Conservation (phyloP, 2,888 invertebrate species). For the Prionchulus punctatus region DNA sequence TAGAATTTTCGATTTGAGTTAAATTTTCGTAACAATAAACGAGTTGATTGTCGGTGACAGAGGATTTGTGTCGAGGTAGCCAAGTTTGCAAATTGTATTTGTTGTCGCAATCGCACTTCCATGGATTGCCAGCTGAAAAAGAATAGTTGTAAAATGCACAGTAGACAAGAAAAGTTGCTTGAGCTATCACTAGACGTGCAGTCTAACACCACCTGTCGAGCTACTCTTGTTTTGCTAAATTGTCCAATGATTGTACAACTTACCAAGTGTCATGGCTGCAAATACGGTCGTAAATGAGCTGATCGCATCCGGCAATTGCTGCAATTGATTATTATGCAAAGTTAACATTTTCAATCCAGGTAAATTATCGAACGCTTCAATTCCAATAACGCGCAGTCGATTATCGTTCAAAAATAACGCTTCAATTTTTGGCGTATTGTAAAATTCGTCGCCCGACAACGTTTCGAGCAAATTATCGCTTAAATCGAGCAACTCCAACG, state of each 20-base stretch:
- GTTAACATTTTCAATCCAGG: conserved; percentile 7
- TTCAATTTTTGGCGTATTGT: conserved; percentile 17
- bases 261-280: no score
- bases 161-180: no score
- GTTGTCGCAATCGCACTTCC: conserved; percentile 26
- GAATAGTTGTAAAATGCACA: no score
- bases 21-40: conserved; percentile 10
- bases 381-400: conserved; percentile 14
- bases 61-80: conserved; percentile 1
- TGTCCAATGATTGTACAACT: no score
- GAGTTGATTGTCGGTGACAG: neutral
- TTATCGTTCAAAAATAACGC: conserved; percentile 21
- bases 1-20: conserved; percentile 6
- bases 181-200: no score
- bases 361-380: conserved; percentile 17
- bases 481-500: conserved; percentile 22
- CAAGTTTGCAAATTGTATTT: conserved; percentile 8
- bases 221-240: no score
- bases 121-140: conserved; percentile 20
- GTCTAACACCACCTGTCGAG: no score
- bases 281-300: no score
- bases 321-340: neutral
- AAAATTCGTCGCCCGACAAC: conserved; percentile 19
- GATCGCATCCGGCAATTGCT: no score
- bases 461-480: conserved; percentile 19